Conservation (phyloP, 2,113 vertebrate species). For the Nipponia nippon region DNA sequence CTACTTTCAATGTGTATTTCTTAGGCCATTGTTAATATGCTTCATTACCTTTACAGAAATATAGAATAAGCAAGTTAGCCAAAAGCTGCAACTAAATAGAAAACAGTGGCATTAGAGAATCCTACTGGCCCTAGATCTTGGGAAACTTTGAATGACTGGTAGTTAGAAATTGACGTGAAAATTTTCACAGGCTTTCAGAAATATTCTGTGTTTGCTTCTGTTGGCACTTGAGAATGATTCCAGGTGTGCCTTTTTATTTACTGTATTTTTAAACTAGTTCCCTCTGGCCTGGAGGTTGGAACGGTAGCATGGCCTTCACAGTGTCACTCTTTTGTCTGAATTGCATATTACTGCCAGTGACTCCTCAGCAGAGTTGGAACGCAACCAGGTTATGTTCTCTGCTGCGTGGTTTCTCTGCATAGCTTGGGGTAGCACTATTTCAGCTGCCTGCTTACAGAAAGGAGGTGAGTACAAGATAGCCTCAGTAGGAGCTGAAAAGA, state of each 20-base stretch:
- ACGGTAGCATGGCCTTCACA: background rate
- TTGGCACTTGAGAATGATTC: background rate
- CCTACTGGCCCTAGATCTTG: background rate
- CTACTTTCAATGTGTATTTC: background rate
- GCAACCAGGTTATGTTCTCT: background rate
- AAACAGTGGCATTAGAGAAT: background rate
- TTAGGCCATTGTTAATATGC: background rate
- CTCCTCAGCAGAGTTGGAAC: background rate
- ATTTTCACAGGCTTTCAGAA: background rate
- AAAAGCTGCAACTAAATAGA: background rate
- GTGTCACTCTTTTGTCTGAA: background rate
- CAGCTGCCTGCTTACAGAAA: background rate
- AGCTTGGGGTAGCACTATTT: background rate
- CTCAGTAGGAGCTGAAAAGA: background rate
- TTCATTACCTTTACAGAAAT: background rate
- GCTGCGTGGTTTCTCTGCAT: background rate
- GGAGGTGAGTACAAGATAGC: background rate
- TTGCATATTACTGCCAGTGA: background rate
- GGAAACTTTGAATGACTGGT: background rate
- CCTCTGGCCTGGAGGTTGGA: background rate
- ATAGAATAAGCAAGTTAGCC: background rate
- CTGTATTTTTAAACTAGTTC: background rate
- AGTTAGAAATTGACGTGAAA: background rate
- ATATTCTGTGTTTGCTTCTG: background rate
- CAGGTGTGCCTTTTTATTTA: background rate